Percentiles rank a stretch among this genome's conserved stretches.
Conservation (phyloP, 2,888 invertebrate species). For the Stratiomys singularior region DNA sequence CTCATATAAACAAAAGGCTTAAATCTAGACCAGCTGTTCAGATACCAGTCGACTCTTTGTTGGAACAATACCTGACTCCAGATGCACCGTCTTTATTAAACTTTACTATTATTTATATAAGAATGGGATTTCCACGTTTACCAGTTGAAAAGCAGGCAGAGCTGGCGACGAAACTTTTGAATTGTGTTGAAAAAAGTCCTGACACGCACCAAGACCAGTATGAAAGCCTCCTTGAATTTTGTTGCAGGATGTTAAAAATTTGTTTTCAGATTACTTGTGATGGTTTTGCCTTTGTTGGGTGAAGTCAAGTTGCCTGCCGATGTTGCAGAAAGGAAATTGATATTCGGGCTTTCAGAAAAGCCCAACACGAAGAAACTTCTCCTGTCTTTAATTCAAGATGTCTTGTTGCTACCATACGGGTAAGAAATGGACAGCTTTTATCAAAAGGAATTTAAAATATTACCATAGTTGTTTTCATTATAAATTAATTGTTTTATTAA, state of each 20-base stretch:
- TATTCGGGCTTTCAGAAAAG: slow-evolving; percentile 78
- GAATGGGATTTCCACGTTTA: slow-evolving; percentile 88
- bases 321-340: slow-evolving; percentile 71
- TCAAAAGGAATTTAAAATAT: no score
- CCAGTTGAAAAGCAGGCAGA: slow-evolving; percentile 78
- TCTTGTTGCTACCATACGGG: slow-evolving; percentile 88
- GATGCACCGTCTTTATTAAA: slow-evolving; percentile 83
- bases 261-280: slow-evolving; percentile 75
- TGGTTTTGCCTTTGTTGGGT: slow-evolving; percentile 82
- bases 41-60: slow-evolving; percentile 84
- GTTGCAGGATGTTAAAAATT: slow-evolving; percentile 36
- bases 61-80: slow-evolving; percentile 83
- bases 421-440: slow-evolving; percentile 61
- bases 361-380: slow-evolving; percentile 69
- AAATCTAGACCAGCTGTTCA: slow-evolving; percentile 86
- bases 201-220: slow-evolving; percentile 86
- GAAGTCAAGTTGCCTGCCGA: slow-evolving; percentile 73
- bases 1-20: slow-evolving; percentile 90
- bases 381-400: slow-evolving; percentile 81
- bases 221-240: slow-evolving; percentile 50
- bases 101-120: slow-evolving; percentile 93
- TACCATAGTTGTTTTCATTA: no score
- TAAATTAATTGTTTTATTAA: no score
- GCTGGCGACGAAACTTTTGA: slow-evolving; percentile 78
- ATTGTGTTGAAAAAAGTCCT: slow-evolving; percentile 83